A percentile compares a stretch with the other conserved stretches of the same genome.
Conservation (phyloP, 2,797 vertebrate species). For the Prunella strophiata region DNA sequence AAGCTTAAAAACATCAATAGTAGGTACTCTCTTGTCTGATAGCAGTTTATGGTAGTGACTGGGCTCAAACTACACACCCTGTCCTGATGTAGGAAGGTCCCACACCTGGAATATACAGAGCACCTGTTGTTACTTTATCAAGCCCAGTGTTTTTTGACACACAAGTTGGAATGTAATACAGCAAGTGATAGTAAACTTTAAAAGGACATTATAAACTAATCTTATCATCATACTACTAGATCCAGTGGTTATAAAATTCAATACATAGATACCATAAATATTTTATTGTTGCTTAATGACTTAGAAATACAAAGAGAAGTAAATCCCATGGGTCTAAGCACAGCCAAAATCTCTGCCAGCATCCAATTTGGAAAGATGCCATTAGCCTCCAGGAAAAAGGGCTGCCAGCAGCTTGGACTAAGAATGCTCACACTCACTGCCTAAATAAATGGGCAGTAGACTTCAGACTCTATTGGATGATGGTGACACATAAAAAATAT, state of each 20-base stretch:
- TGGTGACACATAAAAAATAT: neutral
- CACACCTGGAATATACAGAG: neutral
- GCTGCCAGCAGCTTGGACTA: constrained; percentile 22
- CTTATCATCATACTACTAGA: neutral
- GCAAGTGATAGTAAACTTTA: neutral
- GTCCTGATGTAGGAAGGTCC: neutral
- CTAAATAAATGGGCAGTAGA: neutral
- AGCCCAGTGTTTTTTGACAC: neutral
- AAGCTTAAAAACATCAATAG: neutral
- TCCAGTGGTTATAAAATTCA: neutral
- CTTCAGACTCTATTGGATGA: neutral
- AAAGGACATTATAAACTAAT: neutral
- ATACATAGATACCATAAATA: neutral
- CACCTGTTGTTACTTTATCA: neutral
- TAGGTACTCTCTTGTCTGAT: neutral
- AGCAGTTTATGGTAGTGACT: neutral
- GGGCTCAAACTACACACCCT: neutral
- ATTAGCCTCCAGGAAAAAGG: constrained; percentile 41
- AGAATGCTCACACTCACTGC: neutral
- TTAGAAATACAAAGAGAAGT: neutral
- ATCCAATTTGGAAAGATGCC: constrained; percentile 41
- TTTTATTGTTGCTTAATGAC: constrained; percentile 13
- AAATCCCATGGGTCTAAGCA: neutral
- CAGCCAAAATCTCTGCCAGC: constrained; percentile 31
- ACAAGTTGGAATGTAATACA: neutral